These are phyloP conservation scores for Urophycis tenuis DNA, from an alignment of 2,797 vertebrate species.

Conservation along the genomic window DNA sequence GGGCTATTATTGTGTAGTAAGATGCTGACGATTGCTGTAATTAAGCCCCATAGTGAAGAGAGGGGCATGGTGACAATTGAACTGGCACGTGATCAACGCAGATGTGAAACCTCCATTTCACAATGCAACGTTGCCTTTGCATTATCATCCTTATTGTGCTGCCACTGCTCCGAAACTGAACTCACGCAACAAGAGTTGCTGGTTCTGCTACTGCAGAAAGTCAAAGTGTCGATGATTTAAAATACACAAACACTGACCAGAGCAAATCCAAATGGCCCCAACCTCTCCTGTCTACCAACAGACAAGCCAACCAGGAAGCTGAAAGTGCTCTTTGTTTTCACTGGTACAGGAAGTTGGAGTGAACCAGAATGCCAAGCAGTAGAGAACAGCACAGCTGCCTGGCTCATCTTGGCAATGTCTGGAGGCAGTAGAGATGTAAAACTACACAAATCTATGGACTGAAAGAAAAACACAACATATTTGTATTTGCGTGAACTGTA, in stretches of 20 bases:
- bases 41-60: slow-evolving; percentile 45
- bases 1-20: slow-evolving; percentile 23
- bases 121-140: neutral
- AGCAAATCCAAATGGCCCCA: slow-evolving; percentile 35
- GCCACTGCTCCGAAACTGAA: neutral
- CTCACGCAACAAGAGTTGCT: neutral
- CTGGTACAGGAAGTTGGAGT: slow-evolving; percentile 62
- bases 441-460: neutral
- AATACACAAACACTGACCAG: neutral
- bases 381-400: slow-evolving; percentile 61
- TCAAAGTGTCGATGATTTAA: neutral
- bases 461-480: neutral
- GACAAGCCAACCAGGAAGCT: slow-evolving; percentile 55
- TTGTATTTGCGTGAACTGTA: neutral
- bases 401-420: slow-evolving; percentile 38
- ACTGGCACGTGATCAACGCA: slow-evolving; percentile 29
- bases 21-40: slow-evolving; percentile 50
- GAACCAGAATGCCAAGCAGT: slow-evolving; percentile 70
- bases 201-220: neutral
- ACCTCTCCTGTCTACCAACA: slow-evolving; percentile 60
- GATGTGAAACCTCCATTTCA: slow-evolving; percentile 45
- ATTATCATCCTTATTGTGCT: neutral
- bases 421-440: slow-evolving; percentile 32
- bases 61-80: slow-evolving; percentile 32
- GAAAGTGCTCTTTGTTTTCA: slow-evolving; percentile 68